A percentile compares a stretch with the other conserved stretches of the same genome.
Conservation (phyloP, 92 coral and sea anemone species). For the Parazoanthus darwini region DNA sequence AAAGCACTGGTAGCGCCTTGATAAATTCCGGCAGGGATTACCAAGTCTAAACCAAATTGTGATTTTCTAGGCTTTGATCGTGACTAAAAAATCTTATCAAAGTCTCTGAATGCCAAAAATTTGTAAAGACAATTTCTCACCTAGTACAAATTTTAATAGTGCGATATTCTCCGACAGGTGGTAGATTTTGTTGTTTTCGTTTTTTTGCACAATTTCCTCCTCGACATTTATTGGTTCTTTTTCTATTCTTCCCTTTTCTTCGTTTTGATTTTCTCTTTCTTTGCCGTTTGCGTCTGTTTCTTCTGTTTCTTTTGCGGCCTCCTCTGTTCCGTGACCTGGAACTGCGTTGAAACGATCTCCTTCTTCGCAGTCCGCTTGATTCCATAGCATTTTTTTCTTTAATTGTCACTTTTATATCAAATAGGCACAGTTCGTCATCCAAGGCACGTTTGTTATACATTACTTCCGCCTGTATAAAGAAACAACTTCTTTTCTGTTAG, state of each 20-base stretch:
- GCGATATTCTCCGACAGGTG: not conserved
- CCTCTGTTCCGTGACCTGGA: not conserved
- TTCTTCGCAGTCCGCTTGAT: not conserved
- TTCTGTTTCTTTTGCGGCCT: not conserved
- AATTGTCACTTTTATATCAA: not conserved
- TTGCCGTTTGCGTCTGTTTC: not conserved
- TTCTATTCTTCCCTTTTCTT: not conserved
- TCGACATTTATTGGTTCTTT: not conserved
- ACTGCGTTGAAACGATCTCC: not conserved
- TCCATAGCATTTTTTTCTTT: not conserved
- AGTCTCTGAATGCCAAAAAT: not conserved
- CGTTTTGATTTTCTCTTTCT: not conserved
- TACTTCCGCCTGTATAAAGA: constrained; percentile 11
- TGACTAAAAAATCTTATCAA: not conserved
- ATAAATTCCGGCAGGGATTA: too few relatives aligned
- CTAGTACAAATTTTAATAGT: not conserved
- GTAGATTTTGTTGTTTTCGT: not conserved
- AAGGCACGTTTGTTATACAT: not conserved
- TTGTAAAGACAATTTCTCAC: not conserved
- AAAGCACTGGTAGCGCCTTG: too few relatives aligned
- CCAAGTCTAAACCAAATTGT: too few relatives aligned
- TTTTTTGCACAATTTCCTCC: not conserved
- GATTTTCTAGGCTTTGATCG: too few relatives aligned
- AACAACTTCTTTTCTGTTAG: too few relatives aligned
- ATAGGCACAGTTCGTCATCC: not conserved